Evolutionary conservation across 2,888 invertebrate genomes (phyloP).

Genomic region (Standfussiana lucernea): DNA sequence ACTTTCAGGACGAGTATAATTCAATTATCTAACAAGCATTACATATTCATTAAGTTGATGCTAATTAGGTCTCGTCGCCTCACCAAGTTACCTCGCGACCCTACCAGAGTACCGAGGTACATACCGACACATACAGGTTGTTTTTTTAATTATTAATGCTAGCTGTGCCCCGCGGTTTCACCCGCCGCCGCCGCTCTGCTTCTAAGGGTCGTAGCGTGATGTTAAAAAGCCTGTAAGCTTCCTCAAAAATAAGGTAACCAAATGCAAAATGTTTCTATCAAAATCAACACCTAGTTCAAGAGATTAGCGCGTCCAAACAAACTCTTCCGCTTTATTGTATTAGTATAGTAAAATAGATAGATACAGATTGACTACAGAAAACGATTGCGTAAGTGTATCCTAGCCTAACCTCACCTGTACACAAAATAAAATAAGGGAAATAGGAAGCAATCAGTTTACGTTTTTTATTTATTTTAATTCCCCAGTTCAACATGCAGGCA

Average conservation of each 20-base stretch:
- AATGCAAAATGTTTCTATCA: not conserved
- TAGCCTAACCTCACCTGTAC: too few relatives aligned
- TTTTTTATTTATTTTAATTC: not conserved
- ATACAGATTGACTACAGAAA: not conserved
- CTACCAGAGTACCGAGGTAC: slow-evolving; percentile 28
- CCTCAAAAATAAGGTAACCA: not conserved
- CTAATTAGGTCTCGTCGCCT: slow-evolving; percentile 74
- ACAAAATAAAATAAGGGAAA: not conserved
- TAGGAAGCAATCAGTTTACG: not conserved
- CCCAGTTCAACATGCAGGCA: not conserved
- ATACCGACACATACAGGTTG: slow-evolving; percentile 34
- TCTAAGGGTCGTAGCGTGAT: not conserved
- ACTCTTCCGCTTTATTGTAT: not conserved
- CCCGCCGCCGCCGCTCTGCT: not conserved
- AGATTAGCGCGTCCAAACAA: not conserved
- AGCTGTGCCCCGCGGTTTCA: not conserved
- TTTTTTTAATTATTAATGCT: slow-evolving; percentile 1
- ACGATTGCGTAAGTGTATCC: not conserved
- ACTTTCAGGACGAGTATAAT: slow-evolving; percentile 73
- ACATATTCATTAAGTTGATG: slow-evolving; percentile 81
- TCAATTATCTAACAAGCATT: slow-evolving; percentile 76
- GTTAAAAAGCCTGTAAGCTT: not conserved
- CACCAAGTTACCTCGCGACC: slow-evolving; percentile 50
- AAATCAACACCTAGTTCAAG: not conserved
- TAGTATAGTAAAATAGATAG: not conserved